Evolutionary conservation across 2,888 invertebrate species (phyloP), one percentile per base, ranked within the genome.

Genomic region (Drosophila eohydei): DNA sequence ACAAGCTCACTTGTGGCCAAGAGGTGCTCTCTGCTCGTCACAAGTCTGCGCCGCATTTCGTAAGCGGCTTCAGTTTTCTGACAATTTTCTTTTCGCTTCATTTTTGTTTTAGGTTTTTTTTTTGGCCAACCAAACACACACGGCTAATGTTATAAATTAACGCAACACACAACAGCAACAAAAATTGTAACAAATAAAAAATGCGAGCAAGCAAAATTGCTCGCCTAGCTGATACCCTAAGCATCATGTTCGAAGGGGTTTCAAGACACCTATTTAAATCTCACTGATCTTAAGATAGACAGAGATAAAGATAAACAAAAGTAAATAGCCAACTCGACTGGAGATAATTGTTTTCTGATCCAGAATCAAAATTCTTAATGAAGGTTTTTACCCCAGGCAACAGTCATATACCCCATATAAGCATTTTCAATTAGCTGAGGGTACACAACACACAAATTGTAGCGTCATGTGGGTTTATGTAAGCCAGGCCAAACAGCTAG

Each of bases 71-170:
- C 66, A 74, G 71, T 82, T 80, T 81, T 71, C 76, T 58, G 73
- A 62, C 66, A 69, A 64, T 80, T 79, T 79, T 81, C 62, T 67
- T 80, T 76, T 69, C 50, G 65, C 54, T 72, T 81, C 54, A 58
- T 67, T 79, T 71, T 71, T 30, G n/a, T 71, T 59, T 58, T 50
- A 41, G 28, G 48, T 67, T 34, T 34, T 38, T 63, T 36, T 58
- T 78, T 80, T 64, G 46, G 77, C 72, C 67, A 68, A 65, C 67
- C 68, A 64, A 64, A 62, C 65, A 62, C 63, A 65, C 64, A 74
- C 70, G 48, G 76, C 73, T 83, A 84, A 83, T 80, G 79, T 70
- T 77, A 76, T 78, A 83, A 82, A 82, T 83, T 82, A 82, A 82
- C 79, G 78, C 82, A 81, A 81, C 65, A 76, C 56, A 62, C 61